A percentile compares a stretch with the other conserved stretches of the same genome.
phyloP scores from a whole-genome alignment of 2,797 vertebrate species.

The Anabas testudineus region DNA sequence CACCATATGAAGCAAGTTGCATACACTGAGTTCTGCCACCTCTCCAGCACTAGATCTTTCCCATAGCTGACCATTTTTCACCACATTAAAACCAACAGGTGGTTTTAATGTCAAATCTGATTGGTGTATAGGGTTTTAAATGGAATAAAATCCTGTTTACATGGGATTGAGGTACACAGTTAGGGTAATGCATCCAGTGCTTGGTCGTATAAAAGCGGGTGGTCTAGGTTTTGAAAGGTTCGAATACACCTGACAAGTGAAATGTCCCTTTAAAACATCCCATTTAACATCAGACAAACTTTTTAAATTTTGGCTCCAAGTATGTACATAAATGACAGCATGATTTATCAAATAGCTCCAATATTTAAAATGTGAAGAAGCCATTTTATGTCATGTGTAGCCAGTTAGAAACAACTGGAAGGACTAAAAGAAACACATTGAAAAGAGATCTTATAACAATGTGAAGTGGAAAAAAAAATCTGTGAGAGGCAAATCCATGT shows the following conservation, averaged over 20 bases:
- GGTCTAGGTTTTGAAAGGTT: constrained; percentile 16
- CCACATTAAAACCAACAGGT: too few species aligned
- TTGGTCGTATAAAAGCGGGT: constrained; percentile 30
- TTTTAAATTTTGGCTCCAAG: constrained; percentile 44
- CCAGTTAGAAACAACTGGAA: constrained; percentile 30
- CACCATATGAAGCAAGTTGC: too few species aligned
- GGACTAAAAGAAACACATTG: constrained; percentile 24
- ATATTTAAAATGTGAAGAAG: neutral
- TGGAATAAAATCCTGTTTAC: constrained; percentile 45
- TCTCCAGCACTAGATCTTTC: too few species aligned
- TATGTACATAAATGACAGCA: constrained; percentile 23
- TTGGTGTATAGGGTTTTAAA: constrained; percentile 27
- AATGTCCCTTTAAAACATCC: constrained; percentile 51
- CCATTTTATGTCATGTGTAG: neutral
- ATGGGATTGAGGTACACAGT: constrained; percentile 58
- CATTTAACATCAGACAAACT: constrained; percentile 20
- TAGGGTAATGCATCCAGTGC: constrained; percentile 44
- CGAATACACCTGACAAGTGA: constrained; percentile 29
- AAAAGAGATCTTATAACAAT: constrained; percentile 41
- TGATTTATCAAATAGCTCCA: constrained; percentile 30
- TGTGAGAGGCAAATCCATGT: constrained; percentile 48
- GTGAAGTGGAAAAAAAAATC: constrained; percentile 47
- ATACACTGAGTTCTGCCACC: too few species aligned
- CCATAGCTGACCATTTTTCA: too few species aligned
- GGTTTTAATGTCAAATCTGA: too few species aligned